Evolutionary conservation across 2,797 vertebrate genomes (phyloP), one percentile per base, ranked within the genome.

Genomic region (Acanthopagrus latus): DNA sequence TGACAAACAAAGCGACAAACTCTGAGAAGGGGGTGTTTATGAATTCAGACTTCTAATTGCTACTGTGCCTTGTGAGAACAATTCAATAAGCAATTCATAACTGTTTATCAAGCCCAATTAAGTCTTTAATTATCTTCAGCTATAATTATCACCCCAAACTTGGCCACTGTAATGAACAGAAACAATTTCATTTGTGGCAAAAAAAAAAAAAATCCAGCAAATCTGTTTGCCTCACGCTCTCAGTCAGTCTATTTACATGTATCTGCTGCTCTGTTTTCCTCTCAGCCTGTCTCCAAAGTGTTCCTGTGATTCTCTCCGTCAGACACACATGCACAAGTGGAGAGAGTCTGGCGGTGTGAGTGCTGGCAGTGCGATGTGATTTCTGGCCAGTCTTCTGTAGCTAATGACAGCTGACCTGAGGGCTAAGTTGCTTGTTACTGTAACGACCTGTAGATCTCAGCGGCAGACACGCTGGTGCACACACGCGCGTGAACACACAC

Each of bases 61-160:
- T 64, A 58, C 75, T 58, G 52, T 76, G 82, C 77, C 74, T 80
- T 76, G 29, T 56, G 85, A 88, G 83, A 86, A 88, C 81, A 83
- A 87, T 92, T 88, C 77, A 88, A 89, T 89, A 87, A 90, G 87
- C 84, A 88, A 88, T 80, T 88, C 80, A 86, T 78, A 86, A 88
- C 68, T 76, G 86, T 92, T 92, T 85, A 91, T 91, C 86, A 90
- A 88, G 77, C 86, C 73, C 70, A 90, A 92, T 92, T 91, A 90
- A 83, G 83, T 79, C 66, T 90, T 89, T 88, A 83, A 92, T 91
- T 90, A 88, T 85, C 75, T 77, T 23, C 81, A 55, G 74, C 81
- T 85, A 84, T 89, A 89, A 90, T 88, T 85, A 89, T 86, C 83
- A 83, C 59, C 60, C 63, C 62, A 33, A 84, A 86, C 75, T 81